Conservation (phyloP, 1,140 invertebrate genomes). For the Pseudoatta argentina region DNA sequence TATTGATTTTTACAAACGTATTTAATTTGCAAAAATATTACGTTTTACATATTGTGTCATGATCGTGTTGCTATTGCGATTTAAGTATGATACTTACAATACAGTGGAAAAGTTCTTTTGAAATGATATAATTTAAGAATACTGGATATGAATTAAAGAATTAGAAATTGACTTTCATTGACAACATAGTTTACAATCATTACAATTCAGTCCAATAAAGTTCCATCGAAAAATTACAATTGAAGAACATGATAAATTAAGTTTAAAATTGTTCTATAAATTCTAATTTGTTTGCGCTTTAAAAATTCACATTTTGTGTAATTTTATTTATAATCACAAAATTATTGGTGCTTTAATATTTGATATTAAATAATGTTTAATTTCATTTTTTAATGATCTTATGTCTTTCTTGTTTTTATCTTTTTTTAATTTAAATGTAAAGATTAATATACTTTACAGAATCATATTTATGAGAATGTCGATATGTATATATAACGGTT, state of each 20-base stretch:
- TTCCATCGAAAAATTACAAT: too few species aligned
- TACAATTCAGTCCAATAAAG: too few species aligned
- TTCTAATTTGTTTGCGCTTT: not conserved
- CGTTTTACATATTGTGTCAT: not conserved
- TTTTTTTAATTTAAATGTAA: not conserved
- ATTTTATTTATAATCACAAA: not conserved
- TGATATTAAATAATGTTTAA: conserved; percentile 1
- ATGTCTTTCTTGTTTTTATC: not conserved
- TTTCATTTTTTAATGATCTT: not conserved
- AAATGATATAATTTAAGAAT: not conserved
- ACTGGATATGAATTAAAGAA: not conserved
- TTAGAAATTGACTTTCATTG: not conserved
- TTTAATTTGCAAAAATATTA: conserved; percentile 14
- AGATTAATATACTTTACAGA: not conserved
- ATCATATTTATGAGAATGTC: not conserved
- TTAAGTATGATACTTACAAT: not conserved
- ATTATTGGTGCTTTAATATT: not conserved
- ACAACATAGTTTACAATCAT: too few species aligned
- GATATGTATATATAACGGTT: not conserved
- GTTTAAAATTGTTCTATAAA: not conserved
- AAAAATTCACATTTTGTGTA: not conserved
- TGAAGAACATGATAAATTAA: not conserved
- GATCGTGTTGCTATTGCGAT: not conserved
- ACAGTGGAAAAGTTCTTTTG: not conserved
- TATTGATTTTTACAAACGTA: not conserved